These are phyloP conservation scores for Sebastes schlegelii DNA, from an alignment of 2,113 vertebrate genomes.

Conservation along the genomic window DNA sequence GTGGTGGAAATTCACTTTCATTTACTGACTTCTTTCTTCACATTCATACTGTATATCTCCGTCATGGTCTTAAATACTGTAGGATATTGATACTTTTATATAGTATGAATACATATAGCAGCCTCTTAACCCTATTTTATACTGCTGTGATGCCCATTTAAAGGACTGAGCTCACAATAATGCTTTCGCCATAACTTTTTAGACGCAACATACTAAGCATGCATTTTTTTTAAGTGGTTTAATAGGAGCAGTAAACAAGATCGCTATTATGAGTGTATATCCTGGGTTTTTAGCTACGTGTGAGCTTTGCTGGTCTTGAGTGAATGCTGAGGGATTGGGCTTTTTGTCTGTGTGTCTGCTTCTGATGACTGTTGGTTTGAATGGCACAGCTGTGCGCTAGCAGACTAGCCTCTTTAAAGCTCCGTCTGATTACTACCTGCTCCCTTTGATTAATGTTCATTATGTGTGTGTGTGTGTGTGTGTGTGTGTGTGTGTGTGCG, in stretches of 20 bases:
- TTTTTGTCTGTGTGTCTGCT: slow-evolving; percentile 54
- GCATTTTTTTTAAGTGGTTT: slow-evolving; percentile 30
- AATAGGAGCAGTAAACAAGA: slow-evolving; percentile 9
- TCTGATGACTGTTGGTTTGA: slow-evolving; percentile 58
- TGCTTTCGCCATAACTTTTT: not conserved
- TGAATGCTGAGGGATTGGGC: slow-evolving; percentile 38
- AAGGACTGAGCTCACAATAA: slow-evolving; percentile 6
- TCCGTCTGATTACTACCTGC: slow-evolving; percentile 75
- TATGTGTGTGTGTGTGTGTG: slow-evolving; percentile 40
- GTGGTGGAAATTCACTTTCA: not conserved
- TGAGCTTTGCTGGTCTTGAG: slow-evolving; percentile 19
- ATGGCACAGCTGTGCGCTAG: slow-evolving; percentile 69
- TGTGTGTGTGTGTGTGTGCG: not conserved
- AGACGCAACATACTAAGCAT: not conserved
- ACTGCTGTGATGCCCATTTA: not conserved
- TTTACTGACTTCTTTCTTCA: not conserved
- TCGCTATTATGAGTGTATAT: slow-evolving; percentile 16
- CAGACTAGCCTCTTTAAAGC: slow-evolving; percentile 58
- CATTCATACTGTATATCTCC: not conserved
- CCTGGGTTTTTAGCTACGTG: slow-evolving; percentile 6
- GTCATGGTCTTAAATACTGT: slow-evolving; percentile 1
- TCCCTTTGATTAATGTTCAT: slow-evolving; percentile 73
- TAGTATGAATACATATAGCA: not conserved
- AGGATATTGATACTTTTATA: not conserved
- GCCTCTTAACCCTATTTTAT: slow-evolving; percentile 1